Conservation (phyloP, 2,797 vertebrate species). For the Pseudocheirus occidentalis region DNA sequence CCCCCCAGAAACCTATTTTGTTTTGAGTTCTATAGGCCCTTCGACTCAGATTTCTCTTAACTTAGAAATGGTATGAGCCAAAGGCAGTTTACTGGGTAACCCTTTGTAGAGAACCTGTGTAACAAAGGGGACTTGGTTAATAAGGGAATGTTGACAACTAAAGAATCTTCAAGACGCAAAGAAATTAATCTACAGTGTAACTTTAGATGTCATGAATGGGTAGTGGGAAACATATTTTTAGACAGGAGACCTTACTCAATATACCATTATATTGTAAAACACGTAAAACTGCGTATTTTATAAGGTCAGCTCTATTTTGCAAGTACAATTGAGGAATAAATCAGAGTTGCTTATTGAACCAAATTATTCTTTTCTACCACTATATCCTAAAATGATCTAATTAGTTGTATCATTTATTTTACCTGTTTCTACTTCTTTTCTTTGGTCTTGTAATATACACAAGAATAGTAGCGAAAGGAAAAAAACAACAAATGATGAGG, state of each 20-base stretch:
- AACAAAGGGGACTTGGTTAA: neutral
- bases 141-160: neutral
- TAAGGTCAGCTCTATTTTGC: constrained; percentile 2
- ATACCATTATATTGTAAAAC: neutral
- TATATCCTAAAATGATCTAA: neutral
- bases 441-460: neutral
- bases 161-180: constrained; percentile 39
- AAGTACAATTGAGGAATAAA: constrained; percentile 32
- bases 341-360: neutral
- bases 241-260: neutral
- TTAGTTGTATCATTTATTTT: neutral
- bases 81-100: neutral
- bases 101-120: neutral
- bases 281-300: neutral
- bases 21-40: neutral
- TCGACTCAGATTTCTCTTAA: neutral
- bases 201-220: neutral
- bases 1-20: neutral
- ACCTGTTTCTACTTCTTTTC: neutral
- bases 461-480: constrained; percentile 15
- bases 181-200: constrained; percentile 32
- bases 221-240: constrained; percentile 5
- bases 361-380: neutral
- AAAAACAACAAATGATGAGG: neutral
- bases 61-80: neutral